A percentile compares a stretch with the other conserved stretches of the same genome.
Evolutionary conservation across 1,140 invertebrate species (phyloP).

Genomic region (Musca domestica): DNA sequence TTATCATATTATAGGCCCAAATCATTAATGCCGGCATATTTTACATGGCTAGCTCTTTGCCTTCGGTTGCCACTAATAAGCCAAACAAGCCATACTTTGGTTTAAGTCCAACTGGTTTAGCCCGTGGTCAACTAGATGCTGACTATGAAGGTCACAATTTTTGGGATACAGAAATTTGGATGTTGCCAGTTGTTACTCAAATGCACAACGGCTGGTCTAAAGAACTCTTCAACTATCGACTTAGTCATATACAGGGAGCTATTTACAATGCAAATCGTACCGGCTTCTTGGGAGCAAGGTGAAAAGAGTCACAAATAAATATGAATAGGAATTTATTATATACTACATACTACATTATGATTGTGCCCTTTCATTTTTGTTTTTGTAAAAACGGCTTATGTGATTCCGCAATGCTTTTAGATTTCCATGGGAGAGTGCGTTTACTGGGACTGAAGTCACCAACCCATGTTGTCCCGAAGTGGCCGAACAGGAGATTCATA

Average conservation of each 20-base stretch:
- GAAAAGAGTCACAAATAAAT: background rate
- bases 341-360: too few species aligned
- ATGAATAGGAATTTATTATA: background rate
- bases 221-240: slow-evolving; percentile 40
- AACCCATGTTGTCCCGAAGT: slow-evolving; percentile 60
- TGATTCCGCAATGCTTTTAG: background rate
- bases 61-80: slow-evolving; percentile 54
- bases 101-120: slow-evolving; percentile 59
- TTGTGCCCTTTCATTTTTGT: background rate
- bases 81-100: slow-evolving; percentile 55
- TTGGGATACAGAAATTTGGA: slow-evolving; percentile 54
- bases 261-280: slow-evolving; percentile 38
- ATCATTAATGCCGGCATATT: slow-evolving; percentile 60
- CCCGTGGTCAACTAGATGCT: slow-evolving; percentile 53
- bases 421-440: slow-evolving; percentile 61
- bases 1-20: slow-evolving; percentile 27
- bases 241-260: slow-evolving; percentile 34
- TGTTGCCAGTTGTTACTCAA: slow-evolving; percentile 42
- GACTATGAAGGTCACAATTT: slow-evolving; percentile 52
- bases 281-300: slow-evolving; percentile 44
- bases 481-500: slow-evolving; percentile 58
- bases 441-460: slow-evolving; percentile 59
- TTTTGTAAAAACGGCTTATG: background rate
- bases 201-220: slow-evolving; percentile 37
- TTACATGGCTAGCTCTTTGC: slow-evolving; percentile 58